Base-by-base conservation (phyloP, 2,797 vertebrate genomes). In the Scleropages formosus region DNA sequence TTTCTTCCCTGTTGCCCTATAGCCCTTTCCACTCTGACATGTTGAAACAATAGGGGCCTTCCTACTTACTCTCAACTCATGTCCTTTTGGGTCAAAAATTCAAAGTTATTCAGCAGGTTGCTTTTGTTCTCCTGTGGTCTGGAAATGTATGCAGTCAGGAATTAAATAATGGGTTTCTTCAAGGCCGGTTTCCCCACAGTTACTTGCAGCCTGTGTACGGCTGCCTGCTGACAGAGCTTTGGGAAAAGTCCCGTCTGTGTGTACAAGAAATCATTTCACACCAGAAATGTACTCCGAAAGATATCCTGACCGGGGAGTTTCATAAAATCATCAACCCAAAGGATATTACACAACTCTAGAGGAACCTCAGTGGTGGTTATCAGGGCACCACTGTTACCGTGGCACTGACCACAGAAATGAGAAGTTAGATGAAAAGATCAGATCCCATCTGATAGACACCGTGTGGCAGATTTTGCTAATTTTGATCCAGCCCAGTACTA, bases 181-280 rank as follows among this genome's bases (percentile, higher is more conserved):
- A 51, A 69, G 13, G 20, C 15, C 53, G 22, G 4, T 69, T 53
- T 16, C 27, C 47, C 46, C 44, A 13, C 47, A 69, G 67, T 69
- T 69, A 53, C 46, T 53, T 69, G 53, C 16, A 69, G 51, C 49
- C 67, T 49, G 26, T 53, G n/a, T n/a, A n/a, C n/a, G n/a, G n/a
- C n/a, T n/a, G n/a, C n/a, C n/a, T 69, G 67, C 67, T 69, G 67
- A 69, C 47, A 20, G 47, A 15, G 46, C 22, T 15, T 26, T 20
- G 69, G 67, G 47, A 69, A 69, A 69, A 69, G 22, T 51, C 67
- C 47, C 67, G 15, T 46, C 20, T 53, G 67, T 24, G 46, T 51
- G 46, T 68, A 20, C 20, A 24, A 68, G 49, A 44, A 67, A 49
- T 24, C 12, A 69, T 69, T 69, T 69, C 51, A 69, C 49, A 53